Base-by-base conservation (phyloP, 2,797 vertebrate species). In the Cynopterus sphinx region DNA sequence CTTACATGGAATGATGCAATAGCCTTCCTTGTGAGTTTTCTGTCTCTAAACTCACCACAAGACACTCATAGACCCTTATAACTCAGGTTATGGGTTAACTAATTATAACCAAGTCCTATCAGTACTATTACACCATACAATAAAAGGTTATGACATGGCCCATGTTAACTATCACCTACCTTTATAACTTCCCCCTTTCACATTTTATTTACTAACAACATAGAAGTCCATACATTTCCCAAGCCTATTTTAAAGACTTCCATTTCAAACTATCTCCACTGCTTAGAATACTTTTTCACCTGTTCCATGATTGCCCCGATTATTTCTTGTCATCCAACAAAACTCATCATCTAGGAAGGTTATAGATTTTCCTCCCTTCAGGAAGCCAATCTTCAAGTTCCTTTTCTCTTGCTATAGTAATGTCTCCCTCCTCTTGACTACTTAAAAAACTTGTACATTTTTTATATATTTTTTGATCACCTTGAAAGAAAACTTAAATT, bases 401-500 rank as follows among this genome's bases (percentile, higher is more conserved):
- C 55, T 87, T 89, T 53, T 87, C 7, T 78, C 28, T 49, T 24
- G 12, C 26, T 61, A 22, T 12, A 26, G 68, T 67, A 65, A 70
- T 74, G 39, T 70, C 31, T 19, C 22, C 26, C 3, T 87, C 31
- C 21, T 73, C 43, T 17, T 41, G 15, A 89, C 65, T 78, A 84
- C 9, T 65, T 87, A 36, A 21, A 65, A 91, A 78, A 89, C 0
- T 4, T 33, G 5, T 36, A 36, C 28, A 24, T 90, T 92, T 55
- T 78, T 26, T 53, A 36, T 68, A 53, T 21, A 78, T 95, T 91
- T 91, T 1, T 5, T 21, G 0, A 21, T 75, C 9, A 83, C 31
- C 21, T 49, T 74, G 33, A 87, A 87, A 91, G 36, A 88, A 36
- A 85, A 84, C 10, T 28, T 81, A 11, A 51, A 84, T 53, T 75